Base-by-base conservation (phyloP, 2,888 invertebrate species). In the Calliopum simillimum region DNA sequence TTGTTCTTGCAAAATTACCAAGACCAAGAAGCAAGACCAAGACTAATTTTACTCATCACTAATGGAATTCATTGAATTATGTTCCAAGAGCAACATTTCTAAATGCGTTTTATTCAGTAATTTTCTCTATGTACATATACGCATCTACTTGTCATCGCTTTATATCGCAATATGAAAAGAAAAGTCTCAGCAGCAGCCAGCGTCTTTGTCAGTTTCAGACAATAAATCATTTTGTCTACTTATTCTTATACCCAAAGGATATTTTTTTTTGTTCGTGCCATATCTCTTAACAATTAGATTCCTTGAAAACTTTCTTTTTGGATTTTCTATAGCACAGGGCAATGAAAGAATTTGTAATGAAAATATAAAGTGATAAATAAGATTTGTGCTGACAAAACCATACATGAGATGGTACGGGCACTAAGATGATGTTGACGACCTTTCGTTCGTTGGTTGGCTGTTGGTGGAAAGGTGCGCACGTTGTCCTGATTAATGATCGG, bases 141-240 rank as follows among this genome's bases (percentile, higher is more conserved):
- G n/a, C n/a, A n/a, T 33, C 33, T 6, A 33, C 33, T 33, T 33
- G 1, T 33, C 8, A 5, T 8, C 5, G 33, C 33, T n/a, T n/a
- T n/a, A 33, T 33, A 33, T 33, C 33, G 6, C 33, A 33, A 4
- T 33, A 33, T 33, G 8, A 4, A 8, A 33, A 33, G 33, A 33
- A 33, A 8, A 33, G 33, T 33, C 33, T 8, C 33, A 33, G 8
- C 33, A 33, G 33, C 33, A 33, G 33, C 33, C 33, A 8, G 8
- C 33, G 33, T 33, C 33, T 8, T 33, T 59, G 19, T 53, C 33
- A 33, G 5, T 13, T 14, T 11, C 14, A 21, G 49, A 64, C 53
- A 64, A 61, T 64, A 64, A 64, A 64, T 64, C 64, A 64, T 64
- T 49, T 64, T 64, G 64, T 64, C 53, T 25, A 64, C 64, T 64